These are phyloP conservation scores for Drosophila jambulina DNA, from an alignment of 1,140 invertebrate species.

Conservation along the genomic window DNA sequence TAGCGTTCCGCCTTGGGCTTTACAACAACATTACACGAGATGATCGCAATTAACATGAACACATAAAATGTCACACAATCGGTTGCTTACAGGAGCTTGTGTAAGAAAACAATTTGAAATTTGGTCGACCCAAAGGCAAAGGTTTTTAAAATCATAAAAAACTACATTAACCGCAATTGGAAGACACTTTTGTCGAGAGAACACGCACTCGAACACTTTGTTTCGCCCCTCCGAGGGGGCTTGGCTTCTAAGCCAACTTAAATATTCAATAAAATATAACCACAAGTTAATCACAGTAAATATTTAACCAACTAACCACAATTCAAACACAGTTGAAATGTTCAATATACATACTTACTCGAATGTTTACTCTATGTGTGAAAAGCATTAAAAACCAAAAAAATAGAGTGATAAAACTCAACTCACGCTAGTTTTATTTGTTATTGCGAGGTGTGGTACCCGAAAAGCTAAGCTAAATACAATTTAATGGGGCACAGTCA, in stretches of 20 bases:
- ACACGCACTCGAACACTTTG: constrained; percentile 13
- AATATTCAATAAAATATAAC: constrained; percentile 38
- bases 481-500: constrained; percentile 1
- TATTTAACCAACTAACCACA: constrained; percentile 32
- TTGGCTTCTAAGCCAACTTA: constrained; percentile 23
- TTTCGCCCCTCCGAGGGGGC: constrained; percentile 33
- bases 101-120: neutral
- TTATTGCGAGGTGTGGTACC: constrained; percentile 18
- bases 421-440: constrained; percentile 55
- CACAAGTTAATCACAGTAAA: constrained; percentile 43
- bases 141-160: neutral
- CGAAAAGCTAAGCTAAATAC: neutral
- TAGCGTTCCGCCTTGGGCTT: neutral
- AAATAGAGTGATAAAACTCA: constrained; percentile 45
- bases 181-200: neutral
- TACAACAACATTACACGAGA: neutral
- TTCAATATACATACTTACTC: constrained; percentile 41
- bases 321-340: constrained; percentile 42
- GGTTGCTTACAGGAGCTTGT: neutral
- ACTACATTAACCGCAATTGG: too few relatives aligned
- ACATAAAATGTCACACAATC: constrained; percentile 7
- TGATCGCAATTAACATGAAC: neutral
- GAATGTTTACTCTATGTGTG: constrained; percentile 66
- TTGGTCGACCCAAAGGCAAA: neutral
- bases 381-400: constrained; percentile 62